These are phyloP conservation scores for Oreortyx pictus DNA, from an alignment of 2,797 vertebrate species.

Conservation along the genomic window DNA sequence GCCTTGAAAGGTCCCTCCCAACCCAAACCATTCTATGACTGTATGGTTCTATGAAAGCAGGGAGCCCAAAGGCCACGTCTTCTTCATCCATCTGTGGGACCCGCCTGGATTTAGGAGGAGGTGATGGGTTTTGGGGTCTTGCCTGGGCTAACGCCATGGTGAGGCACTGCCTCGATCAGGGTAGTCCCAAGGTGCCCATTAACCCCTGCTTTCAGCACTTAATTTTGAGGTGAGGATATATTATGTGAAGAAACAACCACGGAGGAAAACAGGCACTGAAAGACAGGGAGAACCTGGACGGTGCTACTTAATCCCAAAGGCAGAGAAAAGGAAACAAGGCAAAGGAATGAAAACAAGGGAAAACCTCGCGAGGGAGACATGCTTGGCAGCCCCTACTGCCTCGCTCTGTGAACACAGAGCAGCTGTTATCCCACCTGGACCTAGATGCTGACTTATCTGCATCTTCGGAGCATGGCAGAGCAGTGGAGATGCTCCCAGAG, in stretches of 20 bases:
- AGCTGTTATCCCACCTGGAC: conserved; percentile 32
- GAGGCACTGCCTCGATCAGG: not conserved
- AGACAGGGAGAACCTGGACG: conserved; percentile 13
- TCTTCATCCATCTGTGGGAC: not conserved
- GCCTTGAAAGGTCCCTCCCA: no score
- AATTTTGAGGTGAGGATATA: not conserved
- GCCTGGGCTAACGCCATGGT: rapidly evolving
- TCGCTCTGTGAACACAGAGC: not conserved
- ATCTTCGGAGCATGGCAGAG: not conserved
- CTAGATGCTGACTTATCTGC: not conserved
- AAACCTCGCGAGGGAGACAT: not conserved
- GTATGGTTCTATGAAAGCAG: no score
- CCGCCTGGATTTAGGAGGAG: not conserved
- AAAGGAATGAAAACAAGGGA: not conserved
- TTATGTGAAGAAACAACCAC: not conserved
- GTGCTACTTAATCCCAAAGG: not conserved
- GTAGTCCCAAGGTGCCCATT: conserved; percentile 19
- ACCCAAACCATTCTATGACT: no score
- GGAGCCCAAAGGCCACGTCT: not conserved
- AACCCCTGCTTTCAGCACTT: not conserved
- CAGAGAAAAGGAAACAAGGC: conserved; percentile 22
- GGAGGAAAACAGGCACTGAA: not conserved
- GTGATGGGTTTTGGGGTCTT: not conserved
- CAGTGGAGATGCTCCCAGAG: not conserved
- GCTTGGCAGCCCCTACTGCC: not conserved